Percentiles rank a stretch among this genome's conserved stretches.
These are phyloP conservation scores for Eurytoma californica DNA, from an alignment of 2,888 invertebrate species.

Conservation along the genomic window DNA sequence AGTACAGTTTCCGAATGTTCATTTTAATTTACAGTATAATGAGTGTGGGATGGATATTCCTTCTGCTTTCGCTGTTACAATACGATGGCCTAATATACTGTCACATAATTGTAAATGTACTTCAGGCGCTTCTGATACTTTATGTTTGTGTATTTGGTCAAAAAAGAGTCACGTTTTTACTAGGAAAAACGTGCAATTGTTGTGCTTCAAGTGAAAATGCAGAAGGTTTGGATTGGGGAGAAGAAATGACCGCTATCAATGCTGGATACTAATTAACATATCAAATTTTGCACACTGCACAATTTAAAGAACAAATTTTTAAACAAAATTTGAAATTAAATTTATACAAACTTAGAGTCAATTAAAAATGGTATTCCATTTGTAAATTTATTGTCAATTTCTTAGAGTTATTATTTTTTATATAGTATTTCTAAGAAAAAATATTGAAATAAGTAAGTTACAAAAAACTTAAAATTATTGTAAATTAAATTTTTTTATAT, in stretches of 20 bases:
- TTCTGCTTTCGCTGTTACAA: constrained; percentile 85
- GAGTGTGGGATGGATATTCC: constrained; percentile 86
- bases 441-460: background rate
- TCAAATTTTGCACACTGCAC: constrained; percentile 6
- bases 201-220: constrained; percentile 79
- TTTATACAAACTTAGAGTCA: too few species aligned
- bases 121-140: constrained; percentile 85
- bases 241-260: constrained; percentile 92
- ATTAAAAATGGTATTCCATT: background rate
- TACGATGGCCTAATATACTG: constrained; percentile 85
- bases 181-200: constrained; percentile 85
- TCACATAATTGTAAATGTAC: constrained; percentile 85
- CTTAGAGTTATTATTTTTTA: constrained; percentile 3
- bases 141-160: constrained; percentile 88
- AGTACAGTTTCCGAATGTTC: constrained; percentile 90
- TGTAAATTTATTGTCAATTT: constrained; percentile 17
- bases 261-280: constrained; percentile 76
- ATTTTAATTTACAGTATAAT: constrained; percentile 84
- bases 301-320: constrained; percentile 4
- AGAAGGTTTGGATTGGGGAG: constrained; percentile 89
- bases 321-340: background rate
- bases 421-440: constrained; percentile 4
- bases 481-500: constrained; percentile 13
- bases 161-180: constrained; percentile 85
- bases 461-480: constrained; percentile 18